Base-by-base conservation (phyloP, 2,888 invertebrate species). In the Platycheirus albimanus region DNA sequence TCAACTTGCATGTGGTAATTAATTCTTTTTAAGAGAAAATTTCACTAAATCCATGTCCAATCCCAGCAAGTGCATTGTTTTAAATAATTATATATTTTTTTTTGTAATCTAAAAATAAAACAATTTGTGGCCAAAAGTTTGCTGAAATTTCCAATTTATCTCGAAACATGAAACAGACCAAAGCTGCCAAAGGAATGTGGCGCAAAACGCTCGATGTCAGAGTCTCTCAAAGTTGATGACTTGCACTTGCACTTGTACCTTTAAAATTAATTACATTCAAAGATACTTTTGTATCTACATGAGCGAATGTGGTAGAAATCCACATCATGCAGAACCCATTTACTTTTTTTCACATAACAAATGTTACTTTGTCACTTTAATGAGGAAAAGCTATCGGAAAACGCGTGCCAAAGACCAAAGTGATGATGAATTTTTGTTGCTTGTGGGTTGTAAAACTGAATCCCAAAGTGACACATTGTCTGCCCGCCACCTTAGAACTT, bases 141-240 rank as follows among this genome's bases (percentile, higher is more conserved):
- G 56, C 47, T 8, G 47, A 66, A 41, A 66, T 33, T 36, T 17
- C 51, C 49, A 52, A 71, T 61, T 70, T 24, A 30, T 51, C 52
- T 63, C 10, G 28, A 51, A 67, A 76, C 28, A 76, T 45, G 11
- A 19, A 45, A 52, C 41, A 6, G 24, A 61, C 3, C n/a, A 61
- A 10, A 15, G 11, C 4, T 67, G 69, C 63, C 63, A 77, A 70
- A 20, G 24, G 63, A 64, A 77, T 70, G 47, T 77, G 64, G 54
- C 77, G 77, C 56, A 70, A 56, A 70, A 64, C 51, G 17, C 49
- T 77, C 49, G 64, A 58, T 71, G 77, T 71, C 77, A 77, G 63
- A 64, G 71, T 77, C 71, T 38, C 47, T 66, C 33, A 58, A 33
- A 41, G 61, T 51, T 61, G 51, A 63, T 51, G 61, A 61, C 61